Conservation (phyloP, 2,113 vertebrate species). For the Coracopsis vasa region DNA sequence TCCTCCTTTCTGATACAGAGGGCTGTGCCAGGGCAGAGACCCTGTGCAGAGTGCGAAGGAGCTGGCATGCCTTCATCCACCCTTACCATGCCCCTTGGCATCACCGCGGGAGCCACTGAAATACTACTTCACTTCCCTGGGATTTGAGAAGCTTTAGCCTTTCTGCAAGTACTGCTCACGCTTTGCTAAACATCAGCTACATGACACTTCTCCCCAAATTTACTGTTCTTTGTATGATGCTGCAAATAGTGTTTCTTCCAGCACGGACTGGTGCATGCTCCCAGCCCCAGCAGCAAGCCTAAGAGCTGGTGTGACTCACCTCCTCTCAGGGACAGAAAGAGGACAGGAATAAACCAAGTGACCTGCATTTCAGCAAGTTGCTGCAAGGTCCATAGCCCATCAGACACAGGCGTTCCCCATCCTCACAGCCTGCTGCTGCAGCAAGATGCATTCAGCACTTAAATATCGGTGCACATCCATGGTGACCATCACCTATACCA, state of each 20-base stretch:
- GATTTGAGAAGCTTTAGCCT: neutral
- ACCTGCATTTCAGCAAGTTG: neutral
- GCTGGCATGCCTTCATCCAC: neutral
- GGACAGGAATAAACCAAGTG: neutral
- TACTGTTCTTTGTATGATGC: neutral
- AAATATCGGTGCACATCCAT: accelerated
- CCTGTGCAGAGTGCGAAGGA: accelerated
- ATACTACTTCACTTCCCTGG: neutral
- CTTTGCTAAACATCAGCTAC: neutral
- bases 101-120: neutral
- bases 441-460: accelerated
- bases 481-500: neutral
- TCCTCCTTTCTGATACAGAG: neutral
- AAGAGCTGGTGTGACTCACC: neutral
- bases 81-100: neutral
- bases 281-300: neutral
- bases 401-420: neutral
- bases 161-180: neutral
- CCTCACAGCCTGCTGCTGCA: neutral
- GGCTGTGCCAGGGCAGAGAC: neutral
- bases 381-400: neutral
- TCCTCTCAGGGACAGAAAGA: neutral
- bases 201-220: neutral
- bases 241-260: neutral
- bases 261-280: neutral